Evolutionary conservation across 2,888 invertebrate species (phyloP).

Genomic region (Nematopogon swammerdamellus): DNA sequence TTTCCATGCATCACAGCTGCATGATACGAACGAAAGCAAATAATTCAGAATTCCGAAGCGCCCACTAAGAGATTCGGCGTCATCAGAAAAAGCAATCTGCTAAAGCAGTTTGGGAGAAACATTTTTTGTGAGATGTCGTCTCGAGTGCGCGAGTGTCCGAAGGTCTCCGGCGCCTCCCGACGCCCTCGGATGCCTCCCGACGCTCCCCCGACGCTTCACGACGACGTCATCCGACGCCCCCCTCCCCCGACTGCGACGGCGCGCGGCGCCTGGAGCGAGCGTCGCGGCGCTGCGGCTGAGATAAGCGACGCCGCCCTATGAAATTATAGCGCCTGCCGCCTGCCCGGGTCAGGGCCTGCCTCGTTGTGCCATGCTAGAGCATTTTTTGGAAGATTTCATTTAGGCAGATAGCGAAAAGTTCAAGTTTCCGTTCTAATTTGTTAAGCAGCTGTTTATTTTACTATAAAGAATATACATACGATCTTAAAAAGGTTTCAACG

Average conservation of each 20-base stretch:
- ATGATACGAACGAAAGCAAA: too few relatives aligned
- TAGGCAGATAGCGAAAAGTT: too few relatives aligned
- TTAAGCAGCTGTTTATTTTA: too few relatives aligned
- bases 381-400: too few relatives aligned
- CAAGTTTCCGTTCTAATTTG: too few relatives aligned
- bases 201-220: neutral
- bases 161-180: neutral
- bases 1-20: too few relatives aligned
- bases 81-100: neutral
- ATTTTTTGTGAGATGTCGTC: neutral
- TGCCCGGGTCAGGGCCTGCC: neutral
- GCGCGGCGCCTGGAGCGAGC: slow-evolving; percentile 36
- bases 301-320: slow-evolving; percentile 51
- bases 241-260: neutral
- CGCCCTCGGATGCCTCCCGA: neutral
- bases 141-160: neutral
- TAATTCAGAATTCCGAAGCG: too few relatives aligned
- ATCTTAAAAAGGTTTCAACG: too few relatives aligned
- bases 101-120: neutral
- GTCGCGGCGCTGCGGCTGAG: slow-evolving; percentile 23
- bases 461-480: too few relatives aligned
- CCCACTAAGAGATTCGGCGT: neutral
- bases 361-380: neutral
- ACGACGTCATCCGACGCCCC: neutral
- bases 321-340: slow-evolving; percentile 43